Evolutionary conservation across 2,113 vertebrate species (phyloP).

Genomic region (Erinaceus europaeus): DNA sequence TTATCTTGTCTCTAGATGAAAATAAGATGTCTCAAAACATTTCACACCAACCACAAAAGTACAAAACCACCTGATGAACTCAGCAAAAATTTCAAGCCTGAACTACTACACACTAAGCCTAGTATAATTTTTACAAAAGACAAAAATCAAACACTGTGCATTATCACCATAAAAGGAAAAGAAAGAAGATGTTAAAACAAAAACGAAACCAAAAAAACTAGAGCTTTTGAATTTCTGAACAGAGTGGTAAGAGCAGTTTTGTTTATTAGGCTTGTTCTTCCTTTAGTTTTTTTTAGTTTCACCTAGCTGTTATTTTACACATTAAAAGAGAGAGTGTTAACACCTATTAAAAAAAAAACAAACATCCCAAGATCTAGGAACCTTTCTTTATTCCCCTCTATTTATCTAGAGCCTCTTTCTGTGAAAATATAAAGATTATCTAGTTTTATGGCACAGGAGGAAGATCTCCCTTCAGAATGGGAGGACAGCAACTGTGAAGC

Average conservation of each 20-base stretch:
- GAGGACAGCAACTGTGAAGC: neutral
- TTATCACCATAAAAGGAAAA: conserved; percentile 60
- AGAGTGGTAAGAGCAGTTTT: conserved; percentile 3
- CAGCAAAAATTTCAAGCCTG: conserved; percentile 76
- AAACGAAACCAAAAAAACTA: too few relatives aligned
- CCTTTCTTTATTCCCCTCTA: neutral
- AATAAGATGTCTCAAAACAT: conserved; percentile 81
- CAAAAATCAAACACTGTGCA: conserved; percentile 71
- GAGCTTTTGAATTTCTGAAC: conserved; percentile 13
- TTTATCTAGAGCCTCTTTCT: neutral
- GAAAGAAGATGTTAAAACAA: conserved; percentile 61
- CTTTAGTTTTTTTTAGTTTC: conserved; percentile 8
- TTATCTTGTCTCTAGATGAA: conserved; percentile 77
- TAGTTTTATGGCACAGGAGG: neutral
- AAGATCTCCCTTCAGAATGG: neutral
- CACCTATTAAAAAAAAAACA: neutral
- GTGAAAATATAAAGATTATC: neutral
- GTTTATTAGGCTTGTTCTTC: conserved; percentile 16
- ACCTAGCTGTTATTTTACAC: conserved; percentile 46
- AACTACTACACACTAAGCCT: conserved; percentile 66
- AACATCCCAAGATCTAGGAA: neutral
- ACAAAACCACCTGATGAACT: conserved; percentile 79
- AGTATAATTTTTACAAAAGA: conserved; percentile 78
- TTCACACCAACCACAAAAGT: conserved; percentile 81
- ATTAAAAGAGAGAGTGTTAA: neutral